phyloP scores from a whole-genome alignment of 1,140 invertebrate species.

The Drosophila ananassae region DNA sequence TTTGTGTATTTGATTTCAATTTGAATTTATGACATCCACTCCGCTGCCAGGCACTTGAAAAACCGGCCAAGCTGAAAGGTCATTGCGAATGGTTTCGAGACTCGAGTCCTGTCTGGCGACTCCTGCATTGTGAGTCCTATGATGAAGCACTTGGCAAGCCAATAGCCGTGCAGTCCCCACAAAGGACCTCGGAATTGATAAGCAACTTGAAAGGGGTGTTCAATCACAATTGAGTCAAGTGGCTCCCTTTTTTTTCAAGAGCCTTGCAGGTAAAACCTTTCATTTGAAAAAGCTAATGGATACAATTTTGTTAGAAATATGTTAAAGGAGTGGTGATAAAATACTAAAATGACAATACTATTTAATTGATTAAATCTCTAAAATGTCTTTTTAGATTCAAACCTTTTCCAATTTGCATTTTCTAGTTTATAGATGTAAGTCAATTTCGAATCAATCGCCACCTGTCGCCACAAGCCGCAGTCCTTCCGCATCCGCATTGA shows the following conservation, averaged over 20 bases:
- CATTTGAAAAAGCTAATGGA: background rate
- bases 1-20: slow-evolving; percentile 41
- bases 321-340: slow-evolving; percentile 4
- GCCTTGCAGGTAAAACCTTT: slow-evolving; percentile 5
- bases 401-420: slow-evolving; percentile 9
- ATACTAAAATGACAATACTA: too few relatives aligned
- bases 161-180: slow-evolving; percentile 12
- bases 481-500: slow-evolving; percentile 8
- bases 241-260: slow-evolving; percentile 1
- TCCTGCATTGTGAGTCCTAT: slow-evolving; percentile 24
- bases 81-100: slow-evolving; percentile 46
- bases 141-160: slow-evolving; percentile 60
- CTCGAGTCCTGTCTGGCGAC: slow-evolving; percentile 1
- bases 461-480: slow-evolving; percentile 22
- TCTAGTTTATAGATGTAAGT: slow-evolving; percentile 26
- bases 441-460: slow-evolving; percentile 41
- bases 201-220: slow-evolving; percentile 18
- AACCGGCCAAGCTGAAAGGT: slow-evolving; percentile 62
- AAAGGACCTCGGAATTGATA: slow-evolving; percentile 28
- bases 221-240: slow-evolving; percentile 15
- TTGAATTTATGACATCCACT: slow-evolving; percentile 42
- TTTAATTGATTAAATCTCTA: background rate
- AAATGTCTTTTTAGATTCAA: background rate
- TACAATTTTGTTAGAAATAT: accelerated
- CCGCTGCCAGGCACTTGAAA: slow-evolving; percentile 8